Base-by-base conservation (phyloP, 2,888 invertebrate genomes). In the Tribolium freemani region DNA sequence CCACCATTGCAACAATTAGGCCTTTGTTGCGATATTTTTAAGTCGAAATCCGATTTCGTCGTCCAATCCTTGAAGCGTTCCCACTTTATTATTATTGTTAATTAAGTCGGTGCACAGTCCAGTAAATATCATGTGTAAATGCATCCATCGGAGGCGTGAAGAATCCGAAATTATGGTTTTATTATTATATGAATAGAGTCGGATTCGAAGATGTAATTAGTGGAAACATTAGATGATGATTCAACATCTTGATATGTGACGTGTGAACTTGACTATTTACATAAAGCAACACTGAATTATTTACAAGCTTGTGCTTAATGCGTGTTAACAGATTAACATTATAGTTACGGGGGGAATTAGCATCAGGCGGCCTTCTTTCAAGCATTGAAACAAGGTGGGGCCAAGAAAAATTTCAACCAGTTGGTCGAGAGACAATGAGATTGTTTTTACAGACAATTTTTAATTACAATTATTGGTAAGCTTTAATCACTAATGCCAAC, bases 271-370 rank as follows among this genome's bases (percentile, higher is more conserved):
- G 58, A 48, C 58, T 70, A 78, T 81, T 80, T 78, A 72, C 78
- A 80, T 80, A 79, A 80, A 80, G 76, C 77, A 77, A 77, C 79
- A 79, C 77, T 77, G 79, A 78, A 78, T 79, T 78, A 80, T 78
- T 80, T 78, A 79, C 76, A 67, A 78, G 77, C 30, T 46, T 58
- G 70, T 45, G 53, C 45, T 71, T 71, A 69, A 69, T 69, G 60
- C 61, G 60, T 69, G 69, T 69, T 69, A 69, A 69, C 69, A 60
- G 69, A 69, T 69, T 69, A 69, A 69, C 67, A 54, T 57, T 63
- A 63, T 63, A 48, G 30, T 60, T 60, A 60, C 21, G 46, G 45
- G 48, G 10, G 45, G 11, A 20, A 63, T 63, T 63, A 30, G 38
- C 63, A 63, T 63, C 13, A 63, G 50, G 31, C 50, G 63, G 30